Conservation (phyloP, 2,797 vertebrate genomes). For the Myotis myotis region DNA sequence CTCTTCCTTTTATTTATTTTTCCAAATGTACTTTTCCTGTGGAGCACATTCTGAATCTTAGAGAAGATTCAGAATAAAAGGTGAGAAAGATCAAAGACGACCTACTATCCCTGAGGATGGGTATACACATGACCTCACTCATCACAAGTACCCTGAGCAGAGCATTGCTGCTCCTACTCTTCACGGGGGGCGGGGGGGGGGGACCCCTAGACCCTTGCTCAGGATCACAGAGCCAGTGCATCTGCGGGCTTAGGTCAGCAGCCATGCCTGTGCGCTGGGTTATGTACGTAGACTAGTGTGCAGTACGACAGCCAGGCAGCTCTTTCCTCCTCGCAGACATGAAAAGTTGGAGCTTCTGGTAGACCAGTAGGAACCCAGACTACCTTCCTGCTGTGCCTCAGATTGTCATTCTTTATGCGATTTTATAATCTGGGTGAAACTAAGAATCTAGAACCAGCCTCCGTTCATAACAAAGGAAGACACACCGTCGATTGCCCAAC, state of each 20-base stretch:
- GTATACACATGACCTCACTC: neutral
- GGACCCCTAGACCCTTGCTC: neutral
- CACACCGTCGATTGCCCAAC: conserved; percentile 46
- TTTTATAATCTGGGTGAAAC: neutral
- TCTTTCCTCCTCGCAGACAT: neutral
- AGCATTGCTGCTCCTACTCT: neutral
- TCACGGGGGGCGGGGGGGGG: neutral
- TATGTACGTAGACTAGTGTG: neutral
- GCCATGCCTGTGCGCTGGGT: neutral
- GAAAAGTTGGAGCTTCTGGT: neutral
- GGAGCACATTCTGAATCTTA: neutral
- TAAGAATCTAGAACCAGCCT: neutral
- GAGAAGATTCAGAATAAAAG: neutral
- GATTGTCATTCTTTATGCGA: neutral
- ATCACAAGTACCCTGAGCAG: neutral
- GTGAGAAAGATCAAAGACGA: neutral
- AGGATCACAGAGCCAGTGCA: neutral
- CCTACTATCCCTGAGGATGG: neutral
- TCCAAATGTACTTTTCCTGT: neutral
- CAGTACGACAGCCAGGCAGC: neutral
- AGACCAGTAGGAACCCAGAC: neutral
- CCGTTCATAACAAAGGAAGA: neutral
- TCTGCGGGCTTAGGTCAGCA: neutral
- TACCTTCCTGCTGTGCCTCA: neutral
- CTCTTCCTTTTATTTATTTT: neutral